Evolutionary conservation across 2,797 vertebrate species (phyloP).

Genomic region (Miichthys miiuy): DNA sequence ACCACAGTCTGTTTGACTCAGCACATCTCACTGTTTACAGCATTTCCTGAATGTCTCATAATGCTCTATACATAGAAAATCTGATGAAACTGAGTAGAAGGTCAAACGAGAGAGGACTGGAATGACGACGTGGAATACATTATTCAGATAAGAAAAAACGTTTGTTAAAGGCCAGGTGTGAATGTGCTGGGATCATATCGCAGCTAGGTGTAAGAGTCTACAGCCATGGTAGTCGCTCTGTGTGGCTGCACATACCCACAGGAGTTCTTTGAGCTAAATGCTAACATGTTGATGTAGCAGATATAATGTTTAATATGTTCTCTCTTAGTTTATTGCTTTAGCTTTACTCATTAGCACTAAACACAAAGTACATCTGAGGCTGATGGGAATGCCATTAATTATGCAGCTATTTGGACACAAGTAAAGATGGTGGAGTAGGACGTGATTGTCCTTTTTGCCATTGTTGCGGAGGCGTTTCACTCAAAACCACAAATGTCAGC

Average conservation of each 20-base stretch:
- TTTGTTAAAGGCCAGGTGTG: too few relatives aligned
- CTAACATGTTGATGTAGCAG: too few relatives aligned
- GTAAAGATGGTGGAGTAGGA: not conserved
- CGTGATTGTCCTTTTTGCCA: not conserved
- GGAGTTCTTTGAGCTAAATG: too few relatives aligned
- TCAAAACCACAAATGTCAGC: not conserved
- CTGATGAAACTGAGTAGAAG: conserved; percentile 30
- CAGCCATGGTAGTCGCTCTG: too few relatives aligned
- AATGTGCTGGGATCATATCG: not conserved
- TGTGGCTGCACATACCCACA: not conserved
- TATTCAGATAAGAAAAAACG: not conserved
- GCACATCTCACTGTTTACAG: conserved; percentile 66
- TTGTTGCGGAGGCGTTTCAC: not conserved
- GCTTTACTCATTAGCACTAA: not conserved
- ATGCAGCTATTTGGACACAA: too few relatives aligned
- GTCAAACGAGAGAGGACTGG: conserved; percentile 20
- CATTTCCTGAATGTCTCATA: conserved; percentile 55
- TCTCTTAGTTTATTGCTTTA: too few relatives aligned
- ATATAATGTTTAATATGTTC: too few relatives aligned
- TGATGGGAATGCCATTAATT: not conserved
- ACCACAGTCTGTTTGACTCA: conserved; percentile 73
- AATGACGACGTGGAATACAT: not conserved
- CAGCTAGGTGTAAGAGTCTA: conserved; percentile 12
- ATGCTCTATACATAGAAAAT: conserved; percentile 22
- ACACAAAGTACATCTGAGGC: not conserved